Evolutionary conservation across 1,140 invertebrate genomes (phyloP).

Genomic region (Caerostris darwini): DNA sequence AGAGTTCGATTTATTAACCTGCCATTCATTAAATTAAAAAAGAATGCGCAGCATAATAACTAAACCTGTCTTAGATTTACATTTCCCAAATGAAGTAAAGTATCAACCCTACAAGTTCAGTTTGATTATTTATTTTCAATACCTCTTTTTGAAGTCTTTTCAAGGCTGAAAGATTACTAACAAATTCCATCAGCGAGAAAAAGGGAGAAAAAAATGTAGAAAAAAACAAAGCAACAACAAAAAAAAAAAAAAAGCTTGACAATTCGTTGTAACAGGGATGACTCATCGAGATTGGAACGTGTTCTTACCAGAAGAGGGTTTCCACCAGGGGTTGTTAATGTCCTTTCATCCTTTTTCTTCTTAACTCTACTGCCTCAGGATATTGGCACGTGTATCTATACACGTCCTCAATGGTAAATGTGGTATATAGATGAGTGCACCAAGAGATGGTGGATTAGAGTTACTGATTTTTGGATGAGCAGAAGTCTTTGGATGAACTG

Average conservation of each 20-base stretch:
- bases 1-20: too few species aligned
- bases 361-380: constrained; percentile 26
- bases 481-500: too few species aligned
- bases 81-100: too few species aligned
- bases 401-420: constrained; percentile 23
- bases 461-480: too few species aligned
- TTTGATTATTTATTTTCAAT: too few species aligned
- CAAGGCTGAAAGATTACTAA: too few species aligned
- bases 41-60: too few species aligned
- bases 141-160: too few species aligned
- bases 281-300: constrained; percentile 1
- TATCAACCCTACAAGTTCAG: too few species aligned
- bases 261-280: neutral
- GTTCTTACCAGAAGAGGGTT: constrained; percentile 13
- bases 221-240: neutral
- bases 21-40: too few species aligned
- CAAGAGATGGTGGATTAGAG: neutral
- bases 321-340: constrained; percentile 37
- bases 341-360: constrained; percentile 36
- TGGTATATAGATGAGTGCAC: neutral
- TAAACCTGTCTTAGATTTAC: too few species aligned
- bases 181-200: neutral
- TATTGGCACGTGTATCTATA: constrained; percentile 15
- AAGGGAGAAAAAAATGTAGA: neutral
- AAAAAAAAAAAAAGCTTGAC: neutral